Percentiles rank a stretch among this genome's conserved stretches.
Evolutionary conservation across 1,140 invertebrate genomes (phyloP).

Genomic region (Zeugodacus cucurbitae): DNA sequence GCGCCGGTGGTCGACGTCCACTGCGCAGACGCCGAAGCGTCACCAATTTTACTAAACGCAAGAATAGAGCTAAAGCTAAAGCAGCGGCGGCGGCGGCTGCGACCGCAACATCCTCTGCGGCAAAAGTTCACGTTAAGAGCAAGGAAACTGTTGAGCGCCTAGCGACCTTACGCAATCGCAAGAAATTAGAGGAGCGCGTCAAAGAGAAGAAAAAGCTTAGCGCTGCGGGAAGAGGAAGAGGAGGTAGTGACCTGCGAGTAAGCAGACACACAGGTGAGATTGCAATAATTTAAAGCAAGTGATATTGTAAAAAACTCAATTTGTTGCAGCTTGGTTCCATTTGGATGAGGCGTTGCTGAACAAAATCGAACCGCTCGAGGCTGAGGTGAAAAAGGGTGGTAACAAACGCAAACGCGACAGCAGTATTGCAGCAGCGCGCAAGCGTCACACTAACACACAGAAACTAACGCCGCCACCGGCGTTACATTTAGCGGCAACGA

Average conservation of each 20-base stretch:
- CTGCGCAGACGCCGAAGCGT: background rate
- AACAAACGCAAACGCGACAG: slow-evolving; percentile 12
- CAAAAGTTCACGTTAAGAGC: background rate
- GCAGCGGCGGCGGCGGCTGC: background rate
- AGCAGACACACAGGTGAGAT: background rate
- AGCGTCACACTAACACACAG: background rate
- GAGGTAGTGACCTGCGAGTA: background rate
- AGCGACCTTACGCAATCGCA: slow-evolving; percentile 2
- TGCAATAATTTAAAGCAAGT: background rate
- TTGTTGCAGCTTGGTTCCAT: background rate
- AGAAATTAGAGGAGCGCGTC: background rate
- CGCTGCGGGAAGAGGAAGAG: background rate
- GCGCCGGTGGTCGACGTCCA: background rate
- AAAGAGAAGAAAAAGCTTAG: background rate
- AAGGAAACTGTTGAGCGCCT: slow-evolving; percentile 5
- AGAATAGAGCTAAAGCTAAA: background rate
- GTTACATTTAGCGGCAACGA: background rate
- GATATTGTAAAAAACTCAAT: background rate
- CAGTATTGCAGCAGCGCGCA: slow-evolving; percentile 1
- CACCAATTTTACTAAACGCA: background rate
- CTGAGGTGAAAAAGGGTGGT: background rate
- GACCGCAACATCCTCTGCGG: background rate
- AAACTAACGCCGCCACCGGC: background rate
- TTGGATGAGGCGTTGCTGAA: background rate
- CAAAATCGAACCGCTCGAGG: slow-evolving; percentile 19